These are phyloP conservation scores for Lutjanus argentimaculatus DNA, from an alignment of 2,797 vertebrate genomes.

Conservation along the genomic window DNA sequence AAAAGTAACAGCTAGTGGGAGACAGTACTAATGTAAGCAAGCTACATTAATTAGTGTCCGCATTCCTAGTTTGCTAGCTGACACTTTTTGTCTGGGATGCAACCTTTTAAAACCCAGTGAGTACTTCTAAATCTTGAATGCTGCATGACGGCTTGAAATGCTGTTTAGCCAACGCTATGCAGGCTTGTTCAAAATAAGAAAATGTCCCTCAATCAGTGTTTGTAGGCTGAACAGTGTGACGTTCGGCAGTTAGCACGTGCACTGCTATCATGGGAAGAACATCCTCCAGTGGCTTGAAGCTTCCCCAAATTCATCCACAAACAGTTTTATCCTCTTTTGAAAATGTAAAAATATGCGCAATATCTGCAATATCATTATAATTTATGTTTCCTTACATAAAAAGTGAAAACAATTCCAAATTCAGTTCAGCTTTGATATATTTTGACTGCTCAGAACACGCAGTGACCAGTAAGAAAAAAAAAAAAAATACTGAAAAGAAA, in stretches of 20 bases:
- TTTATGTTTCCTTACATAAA: conserved; percentile 22
- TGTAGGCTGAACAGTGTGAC: background rate
- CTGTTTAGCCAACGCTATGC: background rate
- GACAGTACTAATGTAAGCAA: background rate
- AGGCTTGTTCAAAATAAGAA: background rate
- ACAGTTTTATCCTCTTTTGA: background rate
- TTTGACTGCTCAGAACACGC: conserved; percentile 7
- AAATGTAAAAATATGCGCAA: background rate
- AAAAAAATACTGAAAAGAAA: conserved; percentile 6
- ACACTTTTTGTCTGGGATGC: too few species aligned
- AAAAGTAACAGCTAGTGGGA: background rate
- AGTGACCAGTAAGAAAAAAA: background rate
- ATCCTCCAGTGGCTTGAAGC: background rate
- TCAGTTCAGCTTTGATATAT: conserved; percentile 6
- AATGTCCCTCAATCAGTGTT: background rate
- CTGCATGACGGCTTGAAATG: background rate
- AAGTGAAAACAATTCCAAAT: conserved; percentile 15
- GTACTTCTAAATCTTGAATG: background rate
- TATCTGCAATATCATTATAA: background rate
- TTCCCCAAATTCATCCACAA: background rate
- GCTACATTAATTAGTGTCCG: background rate
- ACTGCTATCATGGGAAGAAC: background rate
- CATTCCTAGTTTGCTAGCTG: too few species aligned
- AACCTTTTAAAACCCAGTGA: background rate
- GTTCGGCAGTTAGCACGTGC: conserved; percentile 13